Base-by-base conservation (phyloP, 53 echinoderm and acorn worm genomes). In the Crossaster papposus region DNA sequence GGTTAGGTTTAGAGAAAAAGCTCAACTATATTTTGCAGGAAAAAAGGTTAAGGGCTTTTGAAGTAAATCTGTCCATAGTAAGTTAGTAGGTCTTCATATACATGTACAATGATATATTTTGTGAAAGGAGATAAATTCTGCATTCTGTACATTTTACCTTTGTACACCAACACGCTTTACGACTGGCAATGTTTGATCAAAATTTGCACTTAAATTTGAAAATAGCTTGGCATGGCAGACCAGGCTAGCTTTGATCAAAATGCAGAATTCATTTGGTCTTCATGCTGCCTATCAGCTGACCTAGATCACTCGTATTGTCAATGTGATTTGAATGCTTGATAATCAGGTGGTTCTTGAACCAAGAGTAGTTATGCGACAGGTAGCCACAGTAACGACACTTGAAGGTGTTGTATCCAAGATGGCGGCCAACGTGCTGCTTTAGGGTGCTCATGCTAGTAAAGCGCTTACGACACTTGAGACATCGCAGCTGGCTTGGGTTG, bases 341-440 rank as follows among this genome's bases (percentile, higher is more conserved):
- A 35, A 90, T 81, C 31, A 97, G 90, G 71, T 97, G 98, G 71
- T 95, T 93, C 74, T 97, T 97, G 79, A 97, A 97, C 98, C 98
- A 97, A 9, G 95, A 93, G 89, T 94, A 96, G 89, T 95, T 97
- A 18, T 94, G 93, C 0, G 98, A 97, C 51, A 96, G 18, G 81
- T 95, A 97, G 0, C 92, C 94, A 81, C 98, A 97, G 80, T 82
- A 97, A 2, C 81, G 90, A 89, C 98, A 97, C 51, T 94, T 94
- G 85, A 94, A 97, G 36, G 95, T 96, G 73, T 91, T 94, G 89
- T 96, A 97, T 23, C 98, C 98, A 14, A 97, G 83, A 64, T 97
- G 98, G 51, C 98, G 91, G 36, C 91, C 98, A 2, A 95, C 98
- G 77, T 97, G 98, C 65, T 93, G 89, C 82, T 97, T 96, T 76